Evolutionary conservation across 2,797 vertebrate genomes (phyloP), one percentile per base, ranked within the genome.

Genomic region (Brachyalestes nurse): DNA sequence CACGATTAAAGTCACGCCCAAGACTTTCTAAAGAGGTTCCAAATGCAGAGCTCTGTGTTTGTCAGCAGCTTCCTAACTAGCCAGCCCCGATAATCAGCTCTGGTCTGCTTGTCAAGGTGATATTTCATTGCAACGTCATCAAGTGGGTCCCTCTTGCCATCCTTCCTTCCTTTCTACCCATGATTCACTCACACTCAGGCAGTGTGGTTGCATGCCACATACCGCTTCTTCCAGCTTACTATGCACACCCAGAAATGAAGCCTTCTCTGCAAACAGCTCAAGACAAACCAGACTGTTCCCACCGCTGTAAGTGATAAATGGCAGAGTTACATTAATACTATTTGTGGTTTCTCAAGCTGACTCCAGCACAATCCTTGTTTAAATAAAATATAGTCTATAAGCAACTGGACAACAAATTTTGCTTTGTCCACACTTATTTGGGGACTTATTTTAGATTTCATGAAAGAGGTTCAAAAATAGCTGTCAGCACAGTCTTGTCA

Each of bases 21-120:
- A 4, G 1, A 45, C 34, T 25, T 34, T 34, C 34, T 34, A 34
- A 34, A 34, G 34, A 34, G 4, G 34, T 34, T 34, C 34, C 34
- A 4, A 34, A 34, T 34, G 34, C 34, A 4, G 34, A 34, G 34
- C 34, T 34, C 34, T 34, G 51, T 4, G 23, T 42, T 7, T 58
- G 74, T 25, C 64, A 23, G 23, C 72, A 47, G 70, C 65, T 45
- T 60, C 21, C 45, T 28, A 28, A 55, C 1, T 25, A 12, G 42
- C 64, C 73, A 75, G 57, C 12, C 10, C 16, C 47, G 28, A 55
- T 76, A 47, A 73, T 40, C 69, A 21, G 7, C 2, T 74, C 57
- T 23, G 69, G 34, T 64, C 57, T 10, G 34, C 40, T 42, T 62
- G 42, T n/a, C 51, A 55, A 77, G 23, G 71, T 40, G 12, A 77